Conservation (phyloP, 2,797 vertebrate genomes). For the Hydrocynus forskahlii region DNA sequence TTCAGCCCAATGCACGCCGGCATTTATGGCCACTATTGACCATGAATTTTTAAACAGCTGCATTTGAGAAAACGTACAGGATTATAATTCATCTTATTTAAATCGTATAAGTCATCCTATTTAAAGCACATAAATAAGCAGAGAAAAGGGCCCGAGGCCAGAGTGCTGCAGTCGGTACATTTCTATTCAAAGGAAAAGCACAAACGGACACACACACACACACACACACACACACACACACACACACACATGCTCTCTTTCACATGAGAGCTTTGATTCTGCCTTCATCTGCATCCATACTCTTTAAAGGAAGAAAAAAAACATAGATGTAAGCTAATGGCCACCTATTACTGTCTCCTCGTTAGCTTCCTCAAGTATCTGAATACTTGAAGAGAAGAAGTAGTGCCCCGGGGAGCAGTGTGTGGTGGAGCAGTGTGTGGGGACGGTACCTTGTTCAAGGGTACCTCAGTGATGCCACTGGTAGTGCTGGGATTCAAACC, state of each 20-base stretch:
- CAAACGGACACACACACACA: neutral
- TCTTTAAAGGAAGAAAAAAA: neutral
- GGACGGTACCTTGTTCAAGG: too few species aligned
- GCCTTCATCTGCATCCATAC: neutral
- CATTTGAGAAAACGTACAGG: neutral
- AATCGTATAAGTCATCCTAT: neutral
- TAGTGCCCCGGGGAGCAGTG: too few species aligned
- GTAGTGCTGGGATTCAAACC: too few species aligned
- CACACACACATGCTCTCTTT: neutral
- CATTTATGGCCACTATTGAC: neutral
- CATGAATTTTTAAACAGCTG: neutral
- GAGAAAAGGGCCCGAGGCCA: neutral
- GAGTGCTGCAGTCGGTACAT: neutral
- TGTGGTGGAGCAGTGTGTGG: too few species aligned
- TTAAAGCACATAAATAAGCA: neutral
- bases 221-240: neutral
- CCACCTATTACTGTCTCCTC: neutral
- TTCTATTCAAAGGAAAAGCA: neutral
- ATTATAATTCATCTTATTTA: too few species aligned
- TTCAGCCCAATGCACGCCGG: neutral
- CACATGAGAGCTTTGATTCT: neutral
- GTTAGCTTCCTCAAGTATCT: slow-evolving; percentile 6
- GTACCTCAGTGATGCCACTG: too few species aligned
- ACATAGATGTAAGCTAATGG: neutral
- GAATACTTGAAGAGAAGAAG: too few species aligned